Evolutionary conservation across 1,140 invertebrate genomes (phyloP).

Genomic region (Ooceraea biroi): DNA sequence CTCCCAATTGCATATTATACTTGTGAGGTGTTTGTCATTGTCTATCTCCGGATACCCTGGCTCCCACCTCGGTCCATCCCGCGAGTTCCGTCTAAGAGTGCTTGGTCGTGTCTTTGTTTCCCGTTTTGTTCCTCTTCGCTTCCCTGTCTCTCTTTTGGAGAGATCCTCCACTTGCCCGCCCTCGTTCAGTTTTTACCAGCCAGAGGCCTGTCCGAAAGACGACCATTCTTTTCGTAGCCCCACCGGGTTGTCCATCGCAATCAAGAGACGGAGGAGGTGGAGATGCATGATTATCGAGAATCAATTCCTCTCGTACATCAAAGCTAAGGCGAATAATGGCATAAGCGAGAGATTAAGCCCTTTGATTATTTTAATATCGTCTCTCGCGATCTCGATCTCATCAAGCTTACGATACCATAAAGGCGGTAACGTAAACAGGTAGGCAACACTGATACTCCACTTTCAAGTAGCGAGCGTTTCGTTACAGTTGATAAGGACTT

Average conservation of each 20-base stretch:
- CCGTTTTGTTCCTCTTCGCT: conserved; percentile 23
- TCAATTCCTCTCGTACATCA: background rate
- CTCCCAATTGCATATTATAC: conserved; percentile 57
- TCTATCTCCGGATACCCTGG: conserved; percentile 15
- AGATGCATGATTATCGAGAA: conserved; percentile 37
- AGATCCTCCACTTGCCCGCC: conserved; percentile 43
- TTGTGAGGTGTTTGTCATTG: conserved; percentile 33
- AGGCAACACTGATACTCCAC: background rate
- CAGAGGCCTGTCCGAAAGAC: conserved; percentile 54
- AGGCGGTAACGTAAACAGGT: conserved; percentile 22
- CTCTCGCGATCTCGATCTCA: conserved; percentile 6
- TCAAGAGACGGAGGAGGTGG: conserved; percentile 23
- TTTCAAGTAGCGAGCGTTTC: background rate
- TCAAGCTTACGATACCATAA: background rate
- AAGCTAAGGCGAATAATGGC: too few species aligned
- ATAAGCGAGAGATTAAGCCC: background rate
- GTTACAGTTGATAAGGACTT: conserved; percentile 10
- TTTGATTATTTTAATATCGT: conserved; percentile 20
- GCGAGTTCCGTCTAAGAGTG: conserved; percentile 1
- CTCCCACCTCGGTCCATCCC: conserved; percentile 37
- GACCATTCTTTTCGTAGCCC: conserved; percentile 55
- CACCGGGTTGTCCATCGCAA: conserved; percentile 26
- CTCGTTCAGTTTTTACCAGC: conserved; percentile 53
- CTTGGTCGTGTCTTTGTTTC: conserved; percentile 35
- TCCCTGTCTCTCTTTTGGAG: conserved; percentile 40